phyloP scores from a whole-genome alignment of 2,113 vertebrate genomes.

The Cololabis saira region DNA sequence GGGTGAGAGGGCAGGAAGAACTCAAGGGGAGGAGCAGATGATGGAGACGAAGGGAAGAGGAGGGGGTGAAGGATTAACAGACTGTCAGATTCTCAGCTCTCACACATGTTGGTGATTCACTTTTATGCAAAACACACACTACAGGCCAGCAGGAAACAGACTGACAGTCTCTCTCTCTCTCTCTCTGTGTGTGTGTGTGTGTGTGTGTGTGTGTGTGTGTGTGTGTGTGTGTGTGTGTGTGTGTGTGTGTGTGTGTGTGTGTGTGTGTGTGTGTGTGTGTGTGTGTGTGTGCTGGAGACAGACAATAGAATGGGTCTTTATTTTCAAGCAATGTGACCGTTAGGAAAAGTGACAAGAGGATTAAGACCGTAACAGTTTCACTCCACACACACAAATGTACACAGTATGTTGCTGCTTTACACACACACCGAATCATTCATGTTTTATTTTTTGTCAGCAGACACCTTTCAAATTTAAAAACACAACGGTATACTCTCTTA shows the following conservation, averaged over 20 bases:
- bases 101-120: conserved; percentile 55
- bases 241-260: conserved; percentile 1
- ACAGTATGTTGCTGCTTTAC: neutral
- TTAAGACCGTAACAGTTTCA: conserved; percentile 17
- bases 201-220: too few relatives aligned
- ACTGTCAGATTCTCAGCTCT: conserved; percentile 34
- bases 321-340: conserved; percentile 25
- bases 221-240: neutral
- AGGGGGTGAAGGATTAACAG: conserved; percentile 46
- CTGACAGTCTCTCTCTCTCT: conserved; percentile 15
- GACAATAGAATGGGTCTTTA: conserved; percentile 16
- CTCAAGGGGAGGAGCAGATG: conserved; percentile 3
- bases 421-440: conserved; percentile 8
- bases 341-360: conserved; percentile 20
- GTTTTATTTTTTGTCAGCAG: neutral
- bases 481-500: neutral
- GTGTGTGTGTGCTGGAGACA: neutral
- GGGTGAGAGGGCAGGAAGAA: conserved; percentile 6
- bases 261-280: too few relatives aligned
- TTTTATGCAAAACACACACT: conserved; percentile 38
- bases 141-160: conserved; percentile 33
- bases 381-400: conserved; percentile 3
- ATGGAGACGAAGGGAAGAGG: conserved; percentile 21
- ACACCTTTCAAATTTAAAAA: neutral
- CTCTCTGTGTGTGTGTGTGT: neutral